Conservation (phyloP, 2,113 vertebrate genomes). For the Meleagris gallopavo region DNA sequence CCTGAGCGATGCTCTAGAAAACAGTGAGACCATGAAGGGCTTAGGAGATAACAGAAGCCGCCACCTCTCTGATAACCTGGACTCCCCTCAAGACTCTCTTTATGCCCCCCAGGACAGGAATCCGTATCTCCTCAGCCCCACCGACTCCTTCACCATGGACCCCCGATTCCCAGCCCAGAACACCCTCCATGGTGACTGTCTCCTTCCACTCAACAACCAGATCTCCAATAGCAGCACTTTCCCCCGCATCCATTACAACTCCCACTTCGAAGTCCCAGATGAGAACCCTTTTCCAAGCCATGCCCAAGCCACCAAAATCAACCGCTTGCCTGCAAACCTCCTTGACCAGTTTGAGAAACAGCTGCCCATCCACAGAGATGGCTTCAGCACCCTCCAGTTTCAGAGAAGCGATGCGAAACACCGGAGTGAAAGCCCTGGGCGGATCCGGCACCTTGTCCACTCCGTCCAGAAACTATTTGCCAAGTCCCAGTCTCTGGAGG, state of each 20-base stretch:
- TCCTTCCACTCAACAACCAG: slow-evolving; percentile 94
- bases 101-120: slow-evolving; percentile 88
- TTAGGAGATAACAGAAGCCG: slow-evolving; percentile 92
- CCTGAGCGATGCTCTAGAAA: slow-evolving; percentile 75
- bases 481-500: slow-evolving; percentile 91
- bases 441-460: slow-evolving; percentile 96
- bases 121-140: slow-evolving; percentile 91
- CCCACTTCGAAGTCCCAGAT: slow-evolving; percentile 93
- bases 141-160: slow-evolving; percentile 92
- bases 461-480: slow-evolving; percentile 95
- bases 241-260: slow-evolving; percentile 96
- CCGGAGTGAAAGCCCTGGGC: slow-evolving; percentile 94
- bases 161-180: slow-evolving; percentile 82
- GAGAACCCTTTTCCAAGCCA: slow-evolving; percentile 91
- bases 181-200: slow-evolving; percentile 86
- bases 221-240: slow-evolving; percentile 97
- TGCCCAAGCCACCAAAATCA: slow-evolving; percentile 88
- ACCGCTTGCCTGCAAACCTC: slow-evolving; percentile 89
- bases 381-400: slow-evolving; percentile 97
- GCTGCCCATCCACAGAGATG: slow-evolving; percentile 91
- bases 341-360: slow-evolving; percentile 98
- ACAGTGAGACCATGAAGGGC: slow-evolving; percentile 91
- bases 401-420: slow-evolving; percentile 90
- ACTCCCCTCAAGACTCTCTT: slow-evolving; percentile 86
- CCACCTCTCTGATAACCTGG: slow-evolving; percentile 92